Conservation (phyloP, 92 coral and sea anemone species). For the Paramuricea clavata region DNA sequence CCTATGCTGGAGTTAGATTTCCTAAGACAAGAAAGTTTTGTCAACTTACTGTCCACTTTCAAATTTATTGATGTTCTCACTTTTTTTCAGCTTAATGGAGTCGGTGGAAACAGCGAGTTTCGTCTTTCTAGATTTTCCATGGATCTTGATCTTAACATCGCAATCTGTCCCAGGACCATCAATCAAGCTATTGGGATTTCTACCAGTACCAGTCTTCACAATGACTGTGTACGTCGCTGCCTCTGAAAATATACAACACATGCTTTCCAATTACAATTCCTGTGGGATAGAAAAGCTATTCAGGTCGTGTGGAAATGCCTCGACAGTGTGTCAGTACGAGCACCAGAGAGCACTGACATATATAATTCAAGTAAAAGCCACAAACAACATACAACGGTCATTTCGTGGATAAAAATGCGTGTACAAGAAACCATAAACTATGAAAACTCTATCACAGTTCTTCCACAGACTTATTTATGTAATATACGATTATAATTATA, state of each 20-base stretch:
- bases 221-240: slow-evolving; percentile 7
- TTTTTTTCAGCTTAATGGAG: background rate
- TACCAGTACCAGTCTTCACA: slow-evolving; percentile 25
- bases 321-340: too few relatives aligned
- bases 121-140: slow-evolving; percentile 9
- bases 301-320: too few relatives aligned
- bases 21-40: background rate
- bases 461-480: too few relatives aligned
- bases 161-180: slow-evolving; percentile 38
- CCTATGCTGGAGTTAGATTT: background rate
- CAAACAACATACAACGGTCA: too few relatives aligned
- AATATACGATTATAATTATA: too few relatives aligned
- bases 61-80: background rate
- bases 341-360: too few relatives aligned
- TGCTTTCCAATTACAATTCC: too few relatives aligned
- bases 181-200: background rate
- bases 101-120: background rate
- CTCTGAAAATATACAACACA: background rate
- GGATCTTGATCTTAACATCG: background rate
- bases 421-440: too few relatives aligned
- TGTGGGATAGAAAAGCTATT: too few relatives aligned
- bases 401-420: too few relatives aligned
- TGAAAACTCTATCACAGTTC: too few relatives aligned
- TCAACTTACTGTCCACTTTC: slow-evolving; percentile 1
- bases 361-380: too few relatives aligned